These are phyloP conservation scores for Serilophus lunatus DNA, from an alignment of 2,113 vertebrate species.

Conservation along the genomic window DNA sequence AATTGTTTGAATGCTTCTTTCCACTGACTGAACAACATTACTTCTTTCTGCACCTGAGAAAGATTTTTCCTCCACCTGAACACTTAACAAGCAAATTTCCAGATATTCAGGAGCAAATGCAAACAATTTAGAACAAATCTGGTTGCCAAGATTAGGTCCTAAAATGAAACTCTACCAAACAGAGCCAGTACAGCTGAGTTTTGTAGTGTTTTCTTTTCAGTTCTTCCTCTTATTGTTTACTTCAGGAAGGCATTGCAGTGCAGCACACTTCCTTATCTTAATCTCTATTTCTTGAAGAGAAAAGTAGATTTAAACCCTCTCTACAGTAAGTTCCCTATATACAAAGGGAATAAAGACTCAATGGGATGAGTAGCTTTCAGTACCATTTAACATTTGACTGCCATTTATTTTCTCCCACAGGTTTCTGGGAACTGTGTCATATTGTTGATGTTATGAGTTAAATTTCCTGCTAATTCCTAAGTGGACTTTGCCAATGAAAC, in stretches of 20 bases:
- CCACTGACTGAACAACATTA: slow-evolving; percentile 49
- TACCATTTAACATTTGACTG: background rate
- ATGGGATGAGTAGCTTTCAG: background rate
- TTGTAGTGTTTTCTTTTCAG: background rate
- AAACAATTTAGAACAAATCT: slow-evolving; percentile 59
- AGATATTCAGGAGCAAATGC: slow-evolving; percentile 58
- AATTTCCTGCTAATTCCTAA: background rate
- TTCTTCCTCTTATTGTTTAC: background rate
- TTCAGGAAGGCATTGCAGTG: background rate
- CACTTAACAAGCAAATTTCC: slow-evolving; percentile 61
- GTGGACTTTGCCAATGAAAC: background rate
- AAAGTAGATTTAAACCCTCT: background rate
- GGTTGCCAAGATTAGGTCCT: slow-evolving; percentile 37
- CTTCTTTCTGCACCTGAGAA: slow-evolving; percentile 65
- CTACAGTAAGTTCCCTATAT: background rate
- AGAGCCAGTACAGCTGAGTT: background rate
- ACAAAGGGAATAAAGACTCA: background rate
- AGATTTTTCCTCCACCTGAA: slow-evolving; percentile 59
- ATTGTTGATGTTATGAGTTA: background rate
- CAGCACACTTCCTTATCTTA: background rate
- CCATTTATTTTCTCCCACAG: background rate
- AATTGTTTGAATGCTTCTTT: slow-evolving; percentile 67
- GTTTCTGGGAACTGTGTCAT: background rate
- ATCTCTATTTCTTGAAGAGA: background rate
- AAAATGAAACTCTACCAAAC: slow-evolving; percentile 35